Conservation (phyloP, 1,140 invertebrate species). For the Ceratosolen fusciceps region DNA sequence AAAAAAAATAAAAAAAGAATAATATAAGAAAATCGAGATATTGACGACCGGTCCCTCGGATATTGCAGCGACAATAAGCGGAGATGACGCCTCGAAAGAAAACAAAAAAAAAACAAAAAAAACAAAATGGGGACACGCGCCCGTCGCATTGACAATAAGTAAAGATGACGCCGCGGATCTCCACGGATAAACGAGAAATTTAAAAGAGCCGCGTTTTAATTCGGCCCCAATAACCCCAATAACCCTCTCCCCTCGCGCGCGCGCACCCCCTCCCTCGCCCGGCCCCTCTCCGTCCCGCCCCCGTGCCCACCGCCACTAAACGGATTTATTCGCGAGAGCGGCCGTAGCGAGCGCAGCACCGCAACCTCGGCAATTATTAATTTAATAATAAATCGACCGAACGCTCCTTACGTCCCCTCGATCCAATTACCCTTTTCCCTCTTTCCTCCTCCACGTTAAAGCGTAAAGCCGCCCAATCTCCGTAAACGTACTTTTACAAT, state of each 20-base stretch:
- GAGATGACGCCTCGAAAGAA: neutral
- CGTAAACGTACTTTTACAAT: constrained; percentile 22
- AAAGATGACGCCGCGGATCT: constrained; percentile 7
- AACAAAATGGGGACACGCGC: constrained; percentile 21
- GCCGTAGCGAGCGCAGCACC: constrained; percentile 30
- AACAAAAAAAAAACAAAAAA: neutral
- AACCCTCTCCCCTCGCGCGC: too few relatives aligned
- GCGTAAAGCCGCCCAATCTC: neutral
- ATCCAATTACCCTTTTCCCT: constrained; percentile 36
- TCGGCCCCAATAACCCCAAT: too few relatives aligned
- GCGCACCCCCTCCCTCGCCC: too few relatives aligned
- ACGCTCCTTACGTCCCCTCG: neutral
- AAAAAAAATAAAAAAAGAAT: too few relatives aligned
- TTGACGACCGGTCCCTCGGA: neutral
- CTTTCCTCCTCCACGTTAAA: neutral
- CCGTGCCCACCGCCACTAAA: constrained; percentile 10
- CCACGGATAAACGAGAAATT: constrained; percentile 30
- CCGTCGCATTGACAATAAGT: constrained; percentile 22
- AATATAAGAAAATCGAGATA: constrained; percentile 18
- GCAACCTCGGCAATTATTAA: constrained; percentile 25
- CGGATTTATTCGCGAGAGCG: constrained; percentile 16
- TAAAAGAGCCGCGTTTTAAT: too few relatives aligned
- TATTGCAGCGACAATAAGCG: constrained; percentile 1
- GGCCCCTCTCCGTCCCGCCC: too few relatives aligned
- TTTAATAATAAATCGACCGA: constrained; percentile 45